Conservation (phyloP, 2,113 vertebrate genomes). For the Hippopotamus amphibius region DNA sequence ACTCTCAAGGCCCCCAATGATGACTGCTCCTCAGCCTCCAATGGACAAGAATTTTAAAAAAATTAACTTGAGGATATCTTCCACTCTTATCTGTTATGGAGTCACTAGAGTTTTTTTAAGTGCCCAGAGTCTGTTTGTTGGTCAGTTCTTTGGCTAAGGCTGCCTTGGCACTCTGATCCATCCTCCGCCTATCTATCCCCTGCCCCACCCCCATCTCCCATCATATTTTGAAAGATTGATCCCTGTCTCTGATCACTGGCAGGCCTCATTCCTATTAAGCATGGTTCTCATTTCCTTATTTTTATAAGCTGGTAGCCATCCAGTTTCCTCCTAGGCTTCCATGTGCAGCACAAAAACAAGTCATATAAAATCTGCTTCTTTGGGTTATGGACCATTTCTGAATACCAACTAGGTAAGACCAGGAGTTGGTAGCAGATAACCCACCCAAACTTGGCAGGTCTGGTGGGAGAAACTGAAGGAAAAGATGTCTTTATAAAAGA, state of each 20-base stretch:
- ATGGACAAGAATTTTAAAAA: neutral
- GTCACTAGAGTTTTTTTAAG: conserved; percentile 40
- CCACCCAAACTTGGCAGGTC: conserved; percentile 1
- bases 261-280: conserved; percentile 38
- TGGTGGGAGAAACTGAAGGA: conserved; percentile 43
- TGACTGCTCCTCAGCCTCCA: neutral
- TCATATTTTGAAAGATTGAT: conserved; percentile 70
- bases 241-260: conserved; percentile 43
- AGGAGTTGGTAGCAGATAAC: neutral
- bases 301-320: conserved; percentile 66
- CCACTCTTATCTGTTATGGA: neutral
- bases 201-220: neutral
- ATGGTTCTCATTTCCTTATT: conserved; percentile 75
- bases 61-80: conserved; percentile 17
- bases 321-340: conserved; percentile 59
- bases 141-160: conserved; percentile 31
- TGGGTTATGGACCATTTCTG: conserved; percentile 31
- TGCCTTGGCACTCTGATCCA: conserved; percentile 60
- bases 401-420: conserved; percentile 46
- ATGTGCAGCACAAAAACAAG: conserved; percentile 50
- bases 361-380: conserved; percentile 40
- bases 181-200: neutral
- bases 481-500: conserved; percentile 49
- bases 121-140: conserved; percentile 1
- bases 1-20: neutral